These are phyloP conservation scores for Notiomystis cincta DNA, from an alignment of 2,113 vertebrate species.

Conservation along the genomic window DNA sequence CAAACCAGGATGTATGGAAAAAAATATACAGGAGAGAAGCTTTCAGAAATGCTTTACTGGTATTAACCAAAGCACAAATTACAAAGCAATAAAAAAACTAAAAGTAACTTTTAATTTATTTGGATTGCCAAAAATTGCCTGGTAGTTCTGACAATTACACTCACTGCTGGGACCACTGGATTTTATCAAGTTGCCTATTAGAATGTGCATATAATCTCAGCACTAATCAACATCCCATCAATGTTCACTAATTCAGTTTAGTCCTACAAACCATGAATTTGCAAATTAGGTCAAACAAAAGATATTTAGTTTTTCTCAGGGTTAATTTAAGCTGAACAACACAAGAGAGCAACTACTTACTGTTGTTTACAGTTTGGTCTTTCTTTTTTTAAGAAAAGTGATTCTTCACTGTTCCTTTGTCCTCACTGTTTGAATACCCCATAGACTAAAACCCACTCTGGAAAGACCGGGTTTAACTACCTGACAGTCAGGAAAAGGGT, in stretches of 20 bases:
- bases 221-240: background rate
- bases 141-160: background rate
- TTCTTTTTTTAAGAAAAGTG: background rate
- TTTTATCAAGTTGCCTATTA: background rate
- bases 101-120: background rate
- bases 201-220: background rate
- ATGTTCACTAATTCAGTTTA: background rate
- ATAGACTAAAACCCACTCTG: background rate
- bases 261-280: background rate
- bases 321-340: background rate
- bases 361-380: background rate
- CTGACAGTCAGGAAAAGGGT: conserved; percentile 37
- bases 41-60: background rate
- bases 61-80: background rate
- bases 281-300: background rate
- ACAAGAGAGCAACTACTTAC: background rate
- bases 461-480: conserved; percentile 4
- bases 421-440: background rate
- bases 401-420: background rate
- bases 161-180: background rate
- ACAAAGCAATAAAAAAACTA: background rate
- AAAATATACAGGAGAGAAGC: background rate
- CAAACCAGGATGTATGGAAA: background rate
- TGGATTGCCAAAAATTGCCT: background rate
- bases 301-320: background rate